These are phyloP conservation scores for Lophius piscatorius DNA, from an alignment of 2,113 vertebrate genomes.

Conservation along the genomic window DNA sequence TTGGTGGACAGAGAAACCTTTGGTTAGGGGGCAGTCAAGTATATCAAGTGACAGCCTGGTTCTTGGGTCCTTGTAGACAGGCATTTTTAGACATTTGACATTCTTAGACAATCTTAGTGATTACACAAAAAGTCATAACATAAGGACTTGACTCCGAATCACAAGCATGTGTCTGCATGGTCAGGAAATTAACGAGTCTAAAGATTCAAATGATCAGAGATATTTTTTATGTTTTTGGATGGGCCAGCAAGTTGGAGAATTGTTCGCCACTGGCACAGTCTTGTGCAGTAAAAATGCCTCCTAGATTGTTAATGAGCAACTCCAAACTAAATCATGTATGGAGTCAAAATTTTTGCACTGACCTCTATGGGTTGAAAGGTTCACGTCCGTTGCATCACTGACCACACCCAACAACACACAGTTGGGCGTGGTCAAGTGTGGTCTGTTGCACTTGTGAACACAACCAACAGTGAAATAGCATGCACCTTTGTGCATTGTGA, in stretches of 20 bases:
- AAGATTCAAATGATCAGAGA: slow-evolving; percentile 47
- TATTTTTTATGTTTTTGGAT: slow-evolving; percentile 63
- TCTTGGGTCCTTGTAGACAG: slow-evolving; percentile 36
- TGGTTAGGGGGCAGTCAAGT: slow-evolving; percentile 14
- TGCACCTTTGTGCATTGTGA: slow-evolving; percentile 64
- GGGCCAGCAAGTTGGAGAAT: slow-evolving; percentile 75
- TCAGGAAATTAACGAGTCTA: slow-evolving; percentile 66
- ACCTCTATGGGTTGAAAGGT: slow-evolving; percentile 80
- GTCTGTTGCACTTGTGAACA: slow-evolving; percentile 69
- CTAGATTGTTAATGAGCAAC: slow-evolving; percentile 59
- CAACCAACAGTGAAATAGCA: slow-evolving; percentile 59
- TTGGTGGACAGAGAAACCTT: slow-evolving; percentile 20
- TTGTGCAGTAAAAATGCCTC: slow-evolving; percentile 71
- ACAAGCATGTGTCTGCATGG: slow-evolving; percentile 76
- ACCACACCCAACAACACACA: slow-evolving; percentile 47
- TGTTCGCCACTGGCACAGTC: slow-evolving; percentile 70
- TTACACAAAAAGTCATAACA: slow-evolving; percentile 37
- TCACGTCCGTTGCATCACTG: slow-evolving; percentile 70
- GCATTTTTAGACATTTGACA: slow-evolving; percentile 21
- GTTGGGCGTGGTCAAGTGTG: slow-evolving; percentile 69
- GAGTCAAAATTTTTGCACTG: slow-evolving; percentile 73
- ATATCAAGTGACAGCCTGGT: slow-evolving; percentile 26
- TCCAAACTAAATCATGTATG: slow-evolving; percentile 51
- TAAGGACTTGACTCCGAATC: slow-evolving; percentile 61
- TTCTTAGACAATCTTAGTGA: slow-evolving; percentile 18